Percentiles rank a stretch among this genome's conserved stretches.
These are phyloP conservation scores for Heliconius eleuchia DNA, from an alignment of 1,140 invertebrate genomes.

Conservation along the genomic window DNA sequence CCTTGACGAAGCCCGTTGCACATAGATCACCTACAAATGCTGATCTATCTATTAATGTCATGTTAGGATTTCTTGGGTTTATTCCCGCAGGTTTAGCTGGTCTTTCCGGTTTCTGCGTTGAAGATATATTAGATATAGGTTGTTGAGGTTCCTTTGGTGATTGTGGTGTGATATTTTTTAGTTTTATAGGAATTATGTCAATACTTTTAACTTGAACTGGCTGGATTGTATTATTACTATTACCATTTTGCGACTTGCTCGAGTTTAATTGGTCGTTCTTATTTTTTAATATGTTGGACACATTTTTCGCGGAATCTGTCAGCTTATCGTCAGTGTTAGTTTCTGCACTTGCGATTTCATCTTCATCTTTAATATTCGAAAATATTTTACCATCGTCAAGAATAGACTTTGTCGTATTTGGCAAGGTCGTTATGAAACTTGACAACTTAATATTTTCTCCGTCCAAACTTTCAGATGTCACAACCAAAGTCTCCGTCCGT, in stretches of 20 bases:
- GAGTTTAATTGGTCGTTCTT: background rate
- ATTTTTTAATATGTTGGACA: background rate
- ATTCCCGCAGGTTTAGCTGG: background rate
- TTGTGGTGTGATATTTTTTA: background rate
- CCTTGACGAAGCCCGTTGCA: slow-evolving; percentile 46
- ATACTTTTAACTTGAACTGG: background rate
- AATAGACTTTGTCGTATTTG: background rate
- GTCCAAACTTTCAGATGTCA: background rate
- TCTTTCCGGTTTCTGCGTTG: background rate
- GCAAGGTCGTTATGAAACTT: background rate
- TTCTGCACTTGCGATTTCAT: background rate
- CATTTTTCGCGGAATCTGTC: background rate
- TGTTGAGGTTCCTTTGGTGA: background rate
- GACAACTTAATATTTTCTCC: background rate
- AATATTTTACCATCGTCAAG: background rate
- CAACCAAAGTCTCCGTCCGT: slow-evolving; percentile 12
- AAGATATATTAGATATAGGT: background rate
- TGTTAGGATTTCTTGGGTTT: slow-evolving; percentile 18
- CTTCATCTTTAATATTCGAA: background rate
- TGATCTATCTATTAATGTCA: slow-evolving; percentile 46
- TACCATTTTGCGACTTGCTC: background rate
- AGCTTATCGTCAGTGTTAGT: background rate
- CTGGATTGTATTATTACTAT: background rate
- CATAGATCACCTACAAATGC: slow-evolving; percentile 52
- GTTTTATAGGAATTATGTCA: slow-evolving; percentile 3